Evolutionary conservation across 1,140 invertebrate species (phyloP), one percentile per base, ranked within the genome.

Genomic region (Drosophila jambulina): DNA sequence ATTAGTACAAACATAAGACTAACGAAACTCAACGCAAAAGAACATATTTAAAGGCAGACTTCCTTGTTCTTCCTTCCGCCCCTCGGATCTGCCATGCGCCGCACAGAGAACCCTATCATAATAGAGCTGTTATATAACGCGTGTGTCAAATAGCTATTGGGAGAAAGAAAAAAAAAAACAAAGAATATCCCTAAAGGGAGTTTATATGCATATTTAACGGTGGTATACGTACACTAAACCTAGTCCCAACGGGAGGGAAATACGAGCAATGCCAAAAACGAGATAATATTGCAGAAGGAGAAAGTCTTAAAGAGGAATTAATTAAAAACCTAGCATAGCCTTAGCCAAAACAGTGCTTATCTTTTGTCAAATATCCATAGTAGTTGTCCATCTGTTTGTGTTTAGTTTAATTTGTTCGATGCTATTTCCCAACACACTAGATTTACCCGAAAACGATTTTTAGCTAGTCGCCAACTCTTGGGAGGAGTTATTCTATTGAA

Each of bases 1-100:
- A 88, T 65, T 84, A 87, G 83, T 87, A 87, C 83, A 87, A 88
- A 88, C 48, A 61, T 88, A 80, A 80, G 77, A 82, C 78, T 86
- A 80, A 75, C 54, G 21, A 53, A 67, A 36, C 46, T 57, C 60
- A 51, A 51, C 32, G 57, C 49, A 61, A 72, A 65, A 46, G n/a
- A 69, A 36, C 46, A 80, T 34, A 62, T 61, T 74, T 19, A 29
- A 43, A 54, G 46, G 65, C 48, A 67, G 54, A 68, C 29, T 42
- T 69, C 49, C 72, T 23, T 67, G 54, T 46, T 71, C 51, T 46
- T 76, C 57, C 67, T 64, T 60, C 53, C 32, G 19, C 7, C 40
- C 64, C 42, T 65, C 32, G 61, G 38, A 57, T 64, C 64, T 57
- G 71, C 59, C 57, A 64, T 79, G 59, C 45, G 43, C 60, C 58